Evolutionary conservation across 1,140 invertebrate species (phyloP), one percentile per base, ranked within the genome.

Genomic region (Coenobita brevimanus): DNA sequence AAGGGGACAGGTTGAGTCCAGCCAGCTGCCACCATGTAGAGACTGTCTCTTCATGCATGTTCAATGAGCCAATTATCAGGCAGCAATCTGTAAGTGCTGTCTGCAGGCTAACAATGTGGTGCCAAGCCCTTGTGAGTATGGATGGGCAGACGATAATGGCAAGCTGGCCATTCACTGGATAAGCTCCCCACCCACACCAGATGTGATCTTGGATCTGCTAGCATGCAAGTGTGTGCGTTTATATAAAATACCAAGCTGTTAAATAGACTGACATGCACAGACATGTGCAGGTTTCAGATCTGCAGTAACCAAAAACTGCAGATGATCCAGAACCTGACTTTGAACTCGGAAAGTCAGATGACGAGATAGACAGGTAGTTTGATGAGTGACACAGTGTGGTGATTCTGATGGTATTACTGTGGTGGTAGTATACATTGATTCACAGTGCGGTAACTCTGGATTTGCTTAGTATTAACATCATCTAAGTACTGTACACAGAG

Each of bases 21-120:
- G 75, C n/a, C 75, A 78, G 21, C 75, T 78, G 2, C 75, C 75
- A 2, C 75, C 38, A 3, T 78, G 75, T n/a, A n/a, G n/a, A n/a
- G 79, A 81, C 27, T 81, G 50, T 33, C 50, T 81, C 46, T 62
- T 10, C 13, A 57, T 81, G 54, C 79, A 81, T 30, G 30, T n/a
- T 17, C 50, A 2, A 4, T 1, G 79, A 13, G 79, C 79, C n/a
- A 81, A 81, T 50, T 81, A 81, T 38, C 79, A 81, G 30, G 57
- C 79, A 24, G 50, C 79, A 24, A 57, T 81, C 13, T 81, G 57
- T 27, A 81, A 27, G 33, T 2, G 30, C 1, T 81, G 36, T 30
- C 27, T 81, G n/a, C 13, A 62, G 46, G 15, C 21, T 54, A 13
- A 81, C n/a, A 46, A 46, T 13, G 3, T 3, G 13, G 10, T 81